Percentiles rank a stretch among this genome's conserved stretches.
Evolutionary conservation across 1,140 invertebrate genomes (phyloP).

Genomic region (Mercenaria mercenaria): DNA sequence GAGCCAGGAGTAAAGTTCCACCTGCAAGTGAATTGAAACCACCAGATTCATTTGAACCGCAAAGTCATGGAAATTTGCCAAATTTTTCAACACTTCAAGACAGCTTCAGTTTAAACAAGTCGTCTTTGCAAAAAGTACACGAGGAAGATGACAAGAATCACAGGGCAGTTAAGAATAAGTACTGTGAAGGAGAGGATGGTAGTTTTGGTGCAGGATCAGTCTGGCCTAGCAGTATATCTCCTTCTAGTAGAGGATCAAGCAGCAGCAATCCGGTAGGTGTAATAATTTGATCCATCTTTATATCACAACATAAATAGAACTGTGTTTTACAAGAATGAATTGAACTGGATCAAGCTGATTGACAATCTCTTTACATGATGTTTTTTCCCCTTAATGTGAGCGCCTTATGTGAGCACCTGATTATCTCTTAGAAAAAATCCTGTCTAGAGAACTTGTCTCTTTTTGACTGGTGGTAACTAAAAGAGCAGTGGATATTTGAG

Average conservation of each 20-base stretch:
- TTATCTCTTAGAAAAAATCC: too few species aligned
- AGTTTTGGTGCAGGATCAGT: background rate
- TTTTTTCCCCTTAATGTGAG: too few species aligned
- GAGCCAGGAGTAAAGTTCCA: background rate
- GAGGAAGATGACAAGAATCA: conserved; percentile 18
- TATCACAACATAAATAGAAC: too few species aligned
- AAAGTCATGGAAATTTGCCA: conserved; percentile 17
- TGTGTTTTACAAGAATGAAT: too few species aligned
- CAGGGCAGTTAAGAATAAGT: background rate
- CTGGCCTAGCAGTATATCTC: background rate
- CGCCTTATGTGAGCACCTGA: too few species aligned
- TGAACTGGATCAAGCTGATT: too few species aligned
- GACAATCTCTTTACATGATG: too few species aligned
- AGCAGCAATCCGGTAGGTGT: background rate
- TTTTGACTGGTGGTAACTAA: too few species aligned
- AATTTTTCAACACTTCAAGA: conserved; percentile 1
- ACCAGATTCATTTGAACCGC: background rate
- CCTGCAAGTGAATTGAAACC: background rate
- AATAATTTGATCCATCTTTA: too few species aligned
- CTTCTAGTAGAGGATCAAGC: background rate
- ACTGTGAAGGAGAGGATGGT: background rate
- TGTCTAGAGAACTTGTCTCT: too few species aligned
- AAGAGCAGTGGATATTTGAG: too few species aligned
- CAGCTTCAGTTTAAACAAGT: background rate
- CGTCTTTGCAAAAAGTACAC: background rate